These are phyloP conservation scores for Caranx melampygus DNA, from an alignment of 2,113 vertebrate genomes.

Conservation along the genomic window DNA sequence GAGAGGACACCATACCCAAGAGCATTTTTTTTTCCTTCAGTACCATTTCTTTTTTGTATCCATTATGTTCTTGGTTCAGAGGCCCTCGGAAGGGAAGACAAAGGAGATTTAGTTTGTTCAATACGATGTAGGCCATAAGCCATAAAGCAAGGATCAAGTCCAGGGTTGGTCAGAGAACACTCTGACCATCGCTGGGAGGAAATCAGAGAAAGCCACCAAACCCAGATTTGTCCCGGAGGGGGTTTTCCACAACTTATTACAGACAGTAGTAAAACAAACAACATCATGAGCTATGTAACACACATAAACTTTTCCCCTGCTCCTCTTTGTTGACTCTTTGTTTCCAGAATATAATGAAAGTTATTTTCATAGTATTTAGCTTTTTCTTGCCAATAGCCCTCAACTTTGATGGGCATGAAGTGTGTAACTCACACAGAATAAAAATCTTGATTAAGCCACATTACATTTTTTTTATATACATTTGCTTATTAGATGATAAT, in stretches of 20 bases:
- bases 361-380: background rate
- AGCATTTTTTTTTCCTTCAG: conserved; percentile 53
- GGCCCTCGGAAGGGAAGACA: conserved; percentile 63
- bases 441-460: no score
- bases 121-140: conserved; percentile 75
- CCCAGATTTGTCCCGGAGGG: conserved; percentile 45
- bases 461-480: background rate
- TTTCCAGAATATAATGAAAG: background rate
- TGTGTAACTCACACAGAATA: background rate
- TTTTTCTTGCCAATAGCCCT: background rate
- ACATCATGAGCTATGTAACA: conserved; percentile 3
- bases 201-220: conserved; percentile 67
- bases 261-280: conserved; percentile 48
- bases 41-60: conserved; percentile 55
- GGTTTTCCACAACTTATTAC: conserved; percentile 18
- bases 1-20: conserved; percentile 40
- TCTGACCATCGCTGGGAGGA: conserved; percentile 58
- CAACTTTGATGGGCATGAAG: background rate
- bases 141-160: conserved; percentile 76
- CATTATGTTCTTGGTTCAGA: conserved; percentile 68
- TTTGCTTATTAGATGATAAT: background rate
- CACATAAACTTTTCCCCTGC: conserved; percentile 23
- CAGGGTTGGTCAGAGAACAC: conserved; percentile 39
- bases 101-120: conserved; percentile 77
- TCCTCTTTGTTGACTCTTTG: background rate